Conservation (phyloP, 2,888 invertebrate genomes). For the Corbicula japonica region DNA sequence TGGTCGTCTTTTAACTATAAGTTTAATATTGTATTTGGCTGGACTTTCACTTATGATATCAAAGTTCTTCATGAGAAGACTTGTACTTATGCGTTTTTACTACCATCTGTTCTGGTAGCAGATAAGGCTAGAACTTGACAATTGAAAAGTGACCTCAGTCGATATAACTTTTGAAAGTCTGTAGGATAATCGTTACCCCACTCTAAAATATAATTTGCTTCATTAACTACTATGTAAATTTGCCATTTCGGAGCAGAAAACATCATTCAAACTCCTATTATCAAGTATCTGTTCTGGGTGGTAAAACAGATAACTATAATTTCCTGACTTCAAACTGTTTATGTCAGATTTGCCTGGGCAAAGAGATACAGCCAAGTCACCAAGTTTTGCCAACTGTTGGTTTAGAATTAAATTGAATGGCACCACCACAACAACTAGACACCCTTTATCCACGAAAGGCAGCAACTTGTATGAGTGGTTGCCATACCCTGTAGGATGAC, state of each 20-base stretch:
- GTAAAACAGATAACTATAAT: conserved; percentile 6
- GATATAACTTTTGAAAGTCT: conserved; percentile 7
- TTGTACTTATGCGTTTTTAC: background rate
- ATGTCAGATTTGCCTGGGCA: background rate
- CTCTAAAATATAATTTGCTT: conserved; percentile 36
- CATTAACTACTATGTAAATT: conserved; percentile 29
- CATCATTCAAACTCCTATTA: background rate
- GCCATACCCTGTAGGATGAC: conserved; percentile 31
- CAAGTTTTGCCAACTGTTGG: conserved; percentile 2
- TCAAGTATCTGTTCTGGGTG: conserved; percentile 24
- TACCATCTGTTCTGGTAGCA: conserved; percentile 15
- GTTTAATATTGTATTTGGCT: conserved; percentile 24
- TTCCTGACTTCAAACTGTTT: background rate
- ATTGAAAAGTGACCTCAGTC: conserved; percentile 17
- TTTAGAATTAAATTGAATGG: conserved; percentile 33
- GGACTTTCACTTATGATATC: conserved; percentile 10
- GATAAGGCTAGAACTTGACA: conserved; percentile 17
- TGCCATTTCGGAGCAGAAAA: background rate
- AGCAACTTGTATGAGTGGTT: conserved; percentile 29
- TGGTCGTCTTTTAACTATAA: conserved; percentile 22
- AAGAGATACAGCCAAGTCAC: background rate
- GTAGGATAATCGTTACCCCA: conserved; percentile 29
- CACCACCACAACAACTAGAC: conserved; percentile 16
- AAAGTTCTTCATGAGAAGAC: conserved; percentile 9
- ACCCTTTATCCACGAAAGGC: conserved; percentile 16